Conservation (phyloP, 2,113 vertebrate species). For the Carassius auratus region DNA sequence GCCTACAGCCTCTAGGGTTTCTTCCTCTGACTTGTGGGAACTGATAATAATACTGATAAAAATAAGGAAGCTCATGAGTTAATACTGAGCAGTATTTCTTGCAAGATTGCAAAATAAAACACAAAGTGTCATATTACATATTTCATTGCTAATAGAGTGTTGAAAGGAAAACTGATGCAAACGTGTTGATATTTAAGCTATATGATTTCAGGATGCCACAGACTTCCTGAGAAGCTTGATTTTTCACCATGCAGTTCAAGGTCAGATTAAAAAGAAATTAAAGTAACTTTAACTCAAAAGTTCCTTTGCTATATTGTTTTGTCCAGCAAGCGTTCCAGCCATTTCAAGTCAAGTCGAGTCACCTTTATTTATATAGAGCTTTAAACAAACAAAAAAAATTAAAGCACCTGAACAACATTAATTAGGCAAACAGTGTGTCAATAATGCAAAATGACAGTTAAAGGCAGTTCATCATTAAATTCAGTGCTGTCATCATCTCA, state of each 20-base stretch:
- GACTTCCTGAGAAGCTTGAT: background rate
- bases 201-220: background rate
- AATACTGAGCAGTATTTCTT: conserved; percentile 1
- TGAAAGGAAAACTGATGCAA: background rate
- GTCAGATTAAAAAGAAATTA: background rate
- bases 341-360: too few species aligned
- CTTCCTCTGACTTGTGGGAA: background rate
- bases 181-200: background rate
- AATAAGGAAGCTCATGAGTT: background rate
- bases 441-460: too few species aligned
- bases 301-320: conserved; percentile 1
- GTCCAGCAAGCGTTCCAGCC: background rate
- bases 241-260: background rate
- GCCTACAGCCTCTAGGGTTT: background rate
- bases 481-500: too few species aligned
- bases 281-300: background rate
- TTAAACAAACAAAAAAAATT: too few species aligned
- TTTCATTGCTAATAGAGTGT: background rate
- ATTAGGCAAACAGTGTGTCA: too few species aligned
- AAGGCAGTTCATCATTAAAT: too few species aligned
- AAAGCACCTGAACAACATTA: too few species aligned
- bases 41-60: background rate
- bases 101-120: background rate
- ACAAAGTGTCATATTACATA: conserved; percentile 1
- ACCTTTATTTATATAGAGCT: too few species aligned